phyloP scores from a whole-genome alignment of 2,797 vertebrate species.

The Echeneis naucrates region DNA sequence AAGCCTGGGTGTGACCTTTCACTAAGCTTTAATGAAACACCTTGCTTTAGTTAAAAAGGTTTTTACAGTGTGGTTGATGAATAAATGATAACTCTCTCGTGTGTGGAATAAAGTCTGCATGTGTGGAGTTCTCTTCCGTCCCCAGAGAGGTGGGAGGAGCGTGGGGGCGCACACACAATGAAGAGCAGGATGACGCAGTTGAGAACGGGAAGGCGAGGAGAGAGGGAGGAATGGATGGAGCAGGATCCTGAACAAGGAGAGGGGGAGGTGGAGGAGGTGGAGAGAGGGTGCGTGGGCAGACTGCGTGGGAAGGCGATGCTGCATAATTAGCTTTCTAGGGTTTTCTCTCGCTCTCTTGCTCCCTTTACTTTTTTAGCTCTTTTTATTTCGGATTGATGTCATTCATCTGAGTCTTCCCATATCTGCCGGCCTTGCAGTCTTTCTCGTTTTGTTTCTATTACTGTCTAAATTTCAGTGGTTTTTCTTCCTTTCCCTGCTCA shows the following conservation, averaged over 20 bases:
- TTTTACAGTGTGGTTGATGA: conserved; percentile 24
- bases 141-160: conserved; percentile 58
- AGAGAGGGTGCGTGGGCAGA: conserved; percentile 73
- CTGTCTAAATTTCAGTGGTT: no score
- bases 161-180: conserved; percentile 50
- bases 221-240: conserved; percentile 46
- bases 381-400: conserved; percentile 16
- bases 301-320: conserved; percentile 78
- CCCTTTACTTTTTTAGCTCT: conserved; percentile 8
- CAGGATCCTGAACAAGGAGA: conserved; percentile 65
- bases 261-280: conserved; percentile 44
- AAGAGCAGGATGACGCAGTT: conserved; percentile 75
- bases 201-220: conserved; percentile 38
- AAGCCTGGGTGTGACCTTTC: conserved; percentile 26
- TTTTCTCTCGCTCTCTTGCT: conserved; percentile 65
- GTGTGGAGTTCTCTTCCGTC: conserved; percentile 52
- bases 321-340: conserved; percentile 80
- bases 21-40: conserved; percentile 25
- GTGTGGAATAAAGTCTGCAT: conserved; percentile 31
- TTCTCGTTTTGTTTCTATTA: no score
- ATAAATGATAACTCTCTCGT: conserved; percentile 34
- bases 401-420: conserved; percentile 23
- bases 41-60: conserved; percentile 25
- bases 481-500: not conserved
- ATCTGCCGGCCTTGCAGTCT: not conserved